Conservation (phyloP, 2,113 vertebrate genomes). For the Triplophysa tibetana region DNA sequence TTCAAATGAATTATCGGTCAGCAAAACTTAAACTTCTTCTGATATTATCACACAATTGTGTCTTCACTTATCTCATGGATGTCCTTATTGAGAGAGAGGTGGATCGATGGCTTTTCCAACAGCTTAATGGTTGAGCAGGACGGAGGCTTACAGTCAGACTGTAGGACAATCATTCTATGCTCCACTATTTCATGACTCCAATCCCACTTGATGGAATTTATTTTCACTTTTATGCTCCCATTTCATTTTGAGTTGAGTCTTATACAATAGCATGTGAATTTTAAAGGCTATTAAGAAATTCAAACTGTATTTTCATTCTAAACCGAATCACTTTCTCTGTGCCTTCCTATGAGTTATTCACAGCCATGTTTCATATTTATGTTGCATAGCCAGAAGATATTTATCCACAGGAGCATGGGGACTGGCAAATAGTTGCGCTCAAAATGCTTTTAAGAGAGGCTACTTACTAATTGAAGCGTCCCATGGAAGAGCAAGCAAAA, state of each 20-base stretch:
- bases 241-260: constrained; percentile 68
- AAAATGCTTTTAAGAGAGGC: constrained; percentile 56
- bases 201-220: constrained; percentile 66
- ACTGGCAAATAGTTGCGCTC: constrained; percentile 59
- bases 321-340: background rate
- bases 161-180: constrained; percentile 73
- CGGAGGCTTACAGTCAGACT: constrained; percentile 69
- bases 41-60: constrained; percentile 54
- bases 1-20: background rate
- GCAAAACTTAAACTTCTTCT: background rate
- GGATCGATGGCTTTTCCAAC: constrained; percentile 50
- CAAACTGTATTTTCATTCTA: constrained; percentile 53
- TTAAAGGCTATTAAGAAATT: constrained; percentile 61
- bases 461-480: constrained; percentile 68
- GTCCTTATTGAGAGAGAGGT: constrained; percentile 63
- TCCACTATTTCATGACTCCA: constrained; percentile 69
- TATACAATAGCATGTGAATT: constrained; percentile 69
- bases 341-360: constrained; percentile 54
- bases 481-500: constrained; percentile 61
- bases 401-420: constrained; percentile 65
- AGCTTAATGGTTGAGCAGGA: constrained; percentile 58
- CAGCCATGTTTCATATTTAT: constrained; percentile 73
- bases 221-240: constrained; percentile 58
- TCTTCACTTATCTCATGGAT: constrained; percentile 57
- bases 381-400: constrained; percentile 71